These are phyloP conservation scores for Drosophila helvetica DNA, from an alignment of 2,888 invertebrate genomes.

Conservation along the genomic window DNA sequence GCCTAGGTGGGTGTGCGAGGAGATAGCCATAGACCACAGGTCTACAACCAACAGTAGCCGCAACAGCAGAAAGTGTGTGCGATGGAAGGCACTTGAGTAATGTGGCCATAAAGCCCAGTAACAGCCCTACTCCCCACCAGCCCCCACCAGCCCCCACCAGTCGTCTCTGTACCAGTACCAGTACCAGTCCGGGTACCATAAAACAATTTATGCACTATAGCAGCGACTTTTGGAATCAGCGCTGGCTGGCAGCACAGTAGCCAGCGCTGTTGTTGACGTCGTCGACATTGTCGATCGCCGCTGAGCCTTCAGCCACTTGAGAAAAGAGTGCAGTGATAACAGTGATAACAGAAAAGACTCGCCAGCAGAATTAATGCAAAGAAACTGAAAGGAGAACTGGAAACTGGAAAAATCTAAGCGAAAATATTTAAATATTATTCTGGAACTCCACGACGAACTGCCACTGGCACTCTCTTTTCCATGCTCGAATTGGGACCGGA, in stretches of 20 bases:
- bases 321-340: constrained; percentile 72
- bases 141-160: constrained; percentile 27
- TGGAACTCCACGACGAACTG: not conserved
- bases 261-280: constrained; percentile 33
- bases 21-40: constrained; percentile 21
- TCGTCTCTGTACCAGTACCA: constrained; percentile 7
- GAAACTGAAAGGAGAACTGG: not conserved
- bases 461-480: constrained; percentile 47
- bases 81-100: constrained; percentile 74
- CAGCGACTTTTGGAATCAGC: constrained; percentile 74
- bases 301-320: constrained; percentile 56
- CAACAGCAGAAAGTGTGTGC: constrained; percentile 1
- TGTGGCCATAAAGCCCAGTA: constrained; percentile 72
- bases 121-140: not conserved
- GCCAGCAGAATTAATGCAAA: constrained; percentile 4
- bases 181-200: constrained; percentile 55
- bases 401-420: too few species aligned
- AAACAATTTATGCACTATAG: constrained; percentile 75
- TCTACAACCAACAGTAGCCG: not conserved
- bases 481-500: constrained; percentile 51
- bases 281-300: constrained; percentile 33
- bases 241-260: constrained; percentile 66
- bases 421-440: not conserved
- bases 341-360: constrained; percentile 34
- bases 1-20: constrained; percentile 24